phyloP scores from a whole-genome alignment of 2,113 vertebrate species.

The Actinemys pallida region DNA sequence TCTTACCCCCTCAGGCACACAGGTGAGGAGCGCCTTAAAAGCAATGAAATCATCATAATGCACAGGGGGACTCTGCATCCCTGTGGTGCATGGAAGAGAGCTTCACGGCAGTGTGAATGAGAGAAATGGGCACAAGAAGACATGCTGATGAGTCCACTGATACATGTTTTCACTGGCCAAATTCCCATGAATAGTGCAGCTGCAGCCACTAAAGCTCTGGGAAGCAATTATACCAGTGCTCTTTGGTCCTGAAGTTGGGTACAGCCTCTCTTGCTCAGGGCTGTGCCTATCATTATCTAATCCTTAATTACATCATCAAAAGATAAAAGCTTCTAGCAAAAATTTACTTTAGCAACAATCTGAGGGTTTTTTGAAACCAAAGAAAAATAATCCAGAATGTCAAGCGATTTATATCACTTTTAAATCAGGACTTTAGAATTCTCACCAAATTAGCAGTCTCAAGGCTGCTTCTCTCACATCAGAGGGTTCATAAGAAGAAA shows the following conservation, averaged over 20 bases:
- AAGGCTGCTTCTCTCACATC: constrained; percentile 7
- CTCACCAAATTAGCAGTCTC: background rate
- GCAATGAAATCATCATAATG: background rate
- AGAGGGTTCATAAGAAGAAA: constrained; percentile 16
- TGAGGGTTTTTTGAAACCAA: background rate
- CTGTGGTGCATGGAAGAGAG: background rate
- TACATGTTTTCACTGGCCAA: background rate
- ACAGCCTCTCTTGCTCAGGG: background rate
- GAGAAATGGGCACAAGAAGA: background rate
- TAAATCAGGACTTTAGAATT: constrained; percentile 32
- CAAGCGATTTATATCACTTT: constrained; percentile 28
- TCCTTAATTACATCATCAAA: background rate
- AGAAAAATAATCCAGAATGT: constrained; percentile 13
- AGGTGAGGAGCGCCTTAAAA: background rate
- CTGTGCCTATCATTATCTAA: background rate
- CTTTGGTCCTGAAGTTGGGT: background rate
- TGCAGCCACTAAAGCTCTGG: too few species aligned
- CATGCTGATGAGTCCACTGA: background rate
- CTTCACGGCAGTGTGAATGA: background rate
- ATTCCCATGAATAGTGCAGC: background rate
- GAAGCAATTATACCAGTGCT: background rate
- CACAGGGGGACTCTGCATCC: background rate
- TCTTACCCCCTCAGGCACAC: background rate
- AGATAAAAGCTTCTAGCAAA: background rate
- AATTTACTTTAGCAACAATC: background rate